Base-by-base conservation (phyloP, 2,113 vertebrate genomes). In the Furnarius figulus region DNA sequence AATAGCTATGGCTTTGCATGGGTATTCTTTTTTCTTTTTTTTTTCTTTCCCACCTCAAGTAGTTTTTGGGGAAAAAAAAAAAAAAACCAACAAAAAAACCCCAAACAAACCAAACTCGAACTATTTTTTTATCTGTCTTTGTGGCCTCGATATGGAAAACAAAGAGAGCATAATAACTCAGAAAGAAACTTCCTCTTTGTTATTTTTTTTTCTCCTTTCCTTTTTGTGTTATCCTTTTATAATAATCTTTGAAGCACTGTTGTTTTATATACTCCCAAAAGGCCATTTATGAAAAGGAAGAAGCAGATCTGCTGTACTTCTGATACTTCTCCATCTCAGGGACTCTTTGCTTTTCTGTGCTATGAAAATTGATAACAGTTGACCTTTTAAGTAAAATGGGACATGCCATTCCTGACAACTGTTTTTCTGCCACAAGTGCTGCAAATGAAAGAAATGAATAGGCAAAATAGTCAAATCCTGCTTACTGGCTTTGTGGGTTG, bases 311-410 rank as follows among this genome's bases (percentile, higher is more conserved):
- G 3, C 28, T 52, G 3, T 37, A 70, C 80, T 95, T 90, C 50
- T 90, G 68, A 56, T 88, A 88, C 81, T 94, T 79, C 86, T 85
- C 61, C 58, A 14, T 78, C 28, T 80, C 62, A 62, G 40, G 17
- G 84, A 18, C 28, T 87, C 62, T 91, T 82, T 89, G 24, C 55
- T 83, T 40, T 81, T 81, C 62, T 52, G 18, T 73, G 40, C 11
- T 86, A 37, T 78, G 61, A 74, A 95, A 93, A 90, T 50, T 90
- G 75, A 19, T 95, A 93, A 66, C 16, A 81, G 47, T 56, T 95
- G 83, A 91, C 79, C 92, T 95, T 90, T 93, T 62, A 74, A 84
- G 53, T 71, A 81, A 86, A 95, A 84, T 56, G 52, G 70, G 66
- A 66, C 44, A 33, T 50, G 30, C 40, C 40, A 39, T 92, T 92